A percentile compares a stretch with the other conserved stretches of the same genome.
Evolutionary conservation across 2,888 invertebrate species (phyloP).

Genomic region (Ischnus inquisitorius): DNA sequence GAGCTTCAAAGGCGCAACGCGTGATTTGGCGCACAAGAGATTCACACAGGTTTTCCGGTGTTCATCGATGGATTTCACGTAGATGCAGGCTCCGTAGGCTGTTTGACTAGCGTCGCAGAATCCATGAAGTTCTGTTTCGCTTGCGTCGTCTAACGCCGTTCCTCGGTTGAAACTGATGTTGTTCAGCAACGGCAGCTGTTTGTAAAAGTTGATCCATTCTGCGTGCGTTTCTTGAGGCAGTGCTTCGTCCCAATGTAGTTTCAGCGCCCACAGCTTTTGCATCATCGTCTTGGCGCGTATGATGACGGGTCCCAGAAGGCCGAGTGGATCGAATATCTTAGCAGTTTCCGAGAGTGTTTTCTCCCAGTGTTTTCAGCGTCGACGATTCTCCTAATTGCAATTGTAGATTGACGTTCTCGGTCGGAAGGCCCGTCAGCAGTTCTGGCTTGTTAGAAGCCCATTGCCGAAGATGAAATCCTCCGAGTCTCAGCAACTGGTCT

Average conservation of each 20-base stretch:
- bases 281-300: slow-evolving; percentile 43
- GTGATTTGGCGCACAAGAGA: slow-evolving; percentile 66
- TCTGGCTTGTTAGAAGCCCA: slow-evolving; percentile 35
- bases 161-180: background rate
- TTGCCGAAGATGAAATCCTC: slow-evolving; percentile 9
- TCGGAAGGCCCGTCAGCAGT: slow-evolving; percentile 44
- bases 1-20: slow-evolving; percentile 64
- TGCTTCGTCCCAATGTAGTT: slow-evolving; percentile 62
- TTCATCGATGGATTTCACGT: slow-evolving; percentile 31
- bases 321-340: slow-evolving; percentile 26
- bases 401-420: slow-evolving; percentile 5
- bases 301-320: slow-evolving; percentile 26
- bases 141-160: background rate
- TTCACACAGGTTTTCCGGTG: background rate
- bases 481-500: background rate
- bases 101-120: slow-evolving; percentile 72
- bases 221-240: slow-evolving; percentile 38
- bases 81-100: slow-evolving; percentile 72
- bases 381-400: background rate
- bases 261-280: slow-evolving; percentile 51
- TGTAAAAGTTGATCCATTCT: slow-evolving; percentile 31
- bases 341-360: slow-evolving; percentile 22
- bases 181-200: slow-evolving; percentile 16
- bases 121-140: slow-evolving; percentile 49
- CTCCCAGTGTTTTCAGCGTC: slow-evolving; percentile 45